Evolutionary conservation across 2,113 vertebrate species (phyloP), one percentile per base, ranked within the genome.

Genomic region (Onychostoma macrolepis): DNA sequence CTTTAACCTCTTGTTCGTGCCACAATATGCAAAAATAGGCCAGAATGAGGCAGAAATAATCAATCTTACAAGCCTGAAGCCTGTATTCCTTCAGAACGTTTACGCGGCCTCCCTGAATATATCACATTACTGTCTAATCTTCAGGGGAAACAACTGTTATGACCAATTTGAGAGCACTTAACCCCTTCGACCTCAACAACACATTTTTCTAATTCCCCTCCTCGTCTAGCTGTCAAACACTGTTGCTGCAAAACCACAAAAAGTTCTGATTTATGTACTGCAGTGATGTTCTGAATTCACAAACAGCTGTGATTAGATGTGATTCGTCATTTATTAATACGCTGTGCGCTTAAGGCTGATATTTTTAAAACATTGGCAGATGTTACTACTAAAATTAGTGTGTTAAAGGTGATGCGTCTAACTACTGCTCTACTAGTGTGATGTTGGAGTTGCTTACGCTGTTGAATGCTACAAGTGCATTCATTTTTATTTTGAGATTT

Each of bases 371-470:
- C 78, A 89, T 88, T 89, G 71, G 86, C 78, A 41, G 76, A 50
- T 91, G 89, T 92, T 93, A 91, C 91, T 91, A 88, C 80, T 91
- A 93, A 89, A 86, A 87, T 85, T 15, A 58, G 75, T 17, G 24
- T 17, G 76, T 36, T 33, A 56, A 79, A 58, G 19, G 26, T 36
- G 50, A 58, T 36, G 8, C 1, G 6, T 56, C 13, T 2, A 8
- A 45, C 11, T 75, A n/a, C 12, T 43, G 72, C 24, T 26, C 15
- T 69, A 69, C 65, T 19, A 69, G 28, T 4, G 15, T 7, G 30
- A 19, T 33, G 65, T 19, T 69, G 30, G 15, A 71, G 38, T 71
- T 71, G 67, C 30, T 69, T 69, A 36, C 28, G 0, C 13, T 3
- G 28, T 7, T 17, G 13, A 33, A 74, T 38, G 69, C n/a, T 65